These are phyloP conservation scores for Protonemura montana DNA, from an alignment of 2,888 invertebrate genomes.

Conservation along the genomic window DNA sequence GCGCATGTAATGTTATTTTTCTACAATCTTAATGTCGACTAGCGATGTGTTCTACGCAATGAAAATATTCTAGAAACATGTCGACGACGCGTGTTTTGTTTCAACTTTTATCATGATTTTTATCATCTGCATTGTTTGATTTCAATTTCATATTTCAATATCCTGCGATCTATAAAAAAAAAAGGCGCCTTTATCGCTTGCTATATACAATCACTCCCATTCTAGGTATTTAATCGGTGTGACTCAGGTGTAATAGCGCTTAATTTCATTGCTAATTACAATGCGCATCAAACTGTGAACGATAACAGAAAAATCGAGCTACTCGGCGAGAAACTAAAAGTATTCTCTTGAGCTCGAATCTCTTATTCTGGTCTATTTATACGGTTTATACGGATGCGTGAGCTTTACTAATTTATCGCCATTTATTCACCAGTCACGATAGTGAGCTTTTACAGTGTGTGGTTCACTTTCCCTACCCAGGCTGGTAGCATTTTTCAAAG, in stretches of 20 bases:
- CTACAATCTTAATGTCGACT: too few species aligned
- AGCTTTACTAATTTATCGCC: neutral
- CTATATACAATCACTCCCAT: too few species aligned
- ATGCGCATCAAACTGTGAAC: conserved; percentile 5
- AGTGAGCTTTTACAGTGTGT: neutral
- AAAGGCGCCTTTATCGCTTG: too few species aligned
- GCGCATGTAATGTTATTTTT: too few species aligned
- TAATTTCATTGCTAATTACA: neutral
- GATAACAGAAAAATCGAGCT: neutral
- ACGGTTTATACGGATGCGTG: conserved; percentile 12
- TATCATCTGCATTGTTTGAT: too few species aligned
- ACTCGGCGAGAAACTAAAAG: neutral
- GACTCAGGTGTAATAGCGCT: neutral
- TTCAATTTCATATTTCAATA: too few species aligned
- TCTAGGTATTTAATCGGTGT: too few species aligned
- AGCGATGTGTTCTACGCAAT: too few species aligned
- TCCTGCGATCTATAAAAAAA: too few species aligned
- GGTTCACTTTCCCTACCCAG: neutral
- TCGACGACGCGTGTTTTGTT: too few species aligned
- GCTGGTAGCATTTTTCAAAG: neutral
- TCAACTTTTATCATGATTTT: too few species aligned
- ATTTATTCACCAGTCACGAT: neutral
- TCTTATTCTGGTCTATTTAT: conserved; percentile 7
- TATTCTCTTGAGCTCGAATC: neutral
- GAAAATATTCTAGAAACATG: too few species aligned